phyloP scores from a whole-genome alignment of 2,888 invertebrate species.

The Lordiphosa andalusiaca region DNA sequence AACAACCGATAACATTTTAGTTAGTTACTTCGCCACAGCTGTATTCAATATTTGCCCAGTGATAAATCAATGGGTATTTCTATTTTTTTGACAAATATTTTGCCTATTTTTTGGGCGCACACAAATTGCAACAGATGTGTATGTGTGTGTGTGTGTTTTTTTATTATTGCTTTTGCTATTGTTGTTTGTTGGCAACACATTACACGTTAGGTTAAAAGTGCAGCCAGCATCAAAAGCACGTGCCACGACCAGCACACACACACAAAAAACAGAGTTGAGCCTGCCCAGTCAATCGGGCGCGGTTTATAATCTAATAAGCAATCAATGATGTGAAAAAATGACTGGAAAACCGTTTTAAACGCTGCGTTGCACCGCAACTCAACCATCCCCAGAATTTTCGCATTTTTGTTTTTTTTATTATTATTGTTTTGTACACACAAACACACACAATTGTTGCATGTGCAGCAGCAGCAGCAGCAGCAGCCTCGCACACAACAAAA shows the following conservation, averaged over 20 bases:
- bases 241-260: slow-evolving; percentile 46
- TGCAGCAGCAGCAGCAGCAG: background rate
- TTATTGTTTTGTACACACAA: slow-evolving; percentile 2
- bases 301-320: slow-evolving; percentile 75
- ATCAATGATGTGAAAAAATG: slow-evolving; percentile 77
- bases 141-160: slow-evolving; percentile 25
- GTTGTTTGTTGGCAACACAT: slow-evolving; percentile 58
- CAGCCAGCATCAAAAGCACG: slow-evolving; percentile 53
- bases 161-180: slow-evolving; percentile 6
- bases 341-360: slow-evolving; percentile 73
- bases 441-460: slow-evolving; percentile 14
- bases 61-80: slow-evolving; percentile 57
- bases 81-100: slow-evolving; percentile 28
- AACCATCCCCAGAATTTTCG: slow-evolving; percentile 18
- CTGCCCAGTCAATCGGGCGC: slow-evolving; percentile 48
- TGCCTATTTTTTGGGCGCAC: slow-evolving; percentile 40
- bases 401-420: too few relatives aligned
- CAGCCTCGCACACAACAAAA: slow-evolving; percentile 7
- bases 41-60: slow-evolving; percentile 29
- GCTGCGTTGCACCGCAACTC: slow-evolving; percentile 66
- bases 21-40: slow-evolving; percentile 6
- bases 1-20: background rate
- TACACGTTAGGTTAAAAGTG: slow-evolving; percentile 34
- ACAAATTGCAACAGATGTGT: slow-evolving; percentile 65
- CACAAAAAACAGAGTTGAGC: slow-evolving; percentile 18